phyloP scores from a whole-genome alignment of 2,888 invertebrate genomes.

The Druceiella hillmani region DNA sequence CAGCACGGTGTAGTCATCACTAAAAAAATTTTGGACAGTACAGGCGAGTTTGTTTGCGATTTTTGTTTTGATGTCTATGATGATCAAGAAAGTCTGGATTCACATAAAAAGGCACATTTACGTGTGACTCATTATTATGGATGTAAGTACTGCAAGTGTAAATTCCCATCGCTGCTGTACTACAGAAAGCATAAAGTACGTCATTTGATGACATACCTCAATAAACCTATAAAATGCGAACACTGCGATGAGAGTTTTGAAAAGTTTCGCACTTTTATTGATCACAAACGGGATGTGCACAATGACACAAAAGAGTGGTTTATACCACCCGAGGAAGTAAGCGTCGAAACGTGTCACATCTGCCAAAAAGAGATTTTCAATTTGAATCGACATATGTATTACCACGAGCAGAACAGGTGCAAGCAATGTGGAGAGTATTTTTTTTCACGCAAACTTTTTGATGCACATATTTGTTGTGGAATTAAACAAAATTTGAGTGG shows the following conservation, averaged over 20 bases:
- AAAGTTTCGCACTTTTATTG: slow-evolving; percentile 48
- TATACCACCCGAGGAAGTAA: slow-evolving; percentile 39
- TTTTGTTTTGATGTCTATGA: slow-evolving; percentile 46
- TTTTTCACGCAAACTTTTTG: slow-evolving; percentile 36
- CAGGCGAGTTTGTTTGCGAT: slow-evolving; percentile 40
- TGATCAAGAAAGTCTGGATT: slow-evolving; percentile 38
- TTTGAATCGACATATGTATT: slow-evolving; percentile 39
- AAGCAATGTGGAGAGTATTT: slow-evolving; percentile 48
- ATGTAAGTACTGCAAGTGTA: slow-evolving; percentile 47
- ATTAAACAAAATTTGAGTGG: no score
- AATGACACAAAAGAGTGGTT: slow-evolving; percentile 47
- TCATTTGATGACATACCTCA: slow-evolving; percentile 39
- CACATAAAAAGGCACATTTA: slow-evolving; percentile 40
- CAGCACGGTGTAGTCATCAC: slow-evolving; percentile 35
- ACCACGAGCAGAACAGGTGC: slow-evolving; percentile 46
- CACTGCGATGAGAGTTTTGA: slow-evolving; percentile 52
- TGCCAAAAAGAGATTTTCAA: slow-evolving; percentile 45
- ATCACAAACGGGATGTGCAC: slow-evolving; percentile 45
- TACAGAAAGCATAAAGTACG: slow-evolving; percentile 50
- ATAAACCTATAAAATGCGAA: slow-evolving; percentile 44
- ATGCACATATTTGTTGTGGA: slow-evolving; percentile 45
- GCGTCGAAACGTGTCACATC: slow-evolving; percentile 40
- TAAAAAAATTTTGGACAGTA: slow-evolving; percentile 31
- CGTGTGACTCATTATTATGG: slow-evolving; percentile 42
- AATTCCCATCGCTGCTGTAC: slow-evolving; percentile 45